Evolutionary conservation across 1,140 invertebrate species (phyloP).

Genomic region (Heterodera schachtii): DNA sequence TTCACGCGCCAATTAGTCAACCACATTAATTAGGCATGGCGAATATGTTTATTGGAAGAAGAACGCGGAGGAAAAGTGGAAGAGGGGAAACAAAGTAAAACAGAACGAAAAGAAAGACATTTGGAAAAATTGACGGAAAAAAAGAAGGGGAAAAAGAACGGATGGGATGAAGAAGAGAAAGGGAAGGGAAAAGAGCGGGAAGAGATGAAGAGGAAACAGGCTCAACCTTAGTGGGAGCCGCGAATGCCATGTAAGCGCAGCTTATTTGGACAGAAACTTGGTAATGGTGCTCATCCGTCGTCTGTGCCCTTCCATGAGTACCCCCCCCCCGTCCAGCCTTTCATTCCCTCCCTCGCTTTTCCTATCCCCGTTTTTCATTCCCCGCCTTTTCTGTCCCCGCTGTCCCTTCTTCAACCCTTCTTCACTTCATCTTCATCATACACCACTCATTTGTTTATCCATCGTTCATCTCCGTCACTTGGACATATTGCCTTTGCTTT

Average conservation of each 20-base stretch:
- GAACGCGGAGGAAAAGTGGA: background rate
- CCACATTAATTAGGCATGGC: conserved; percentile 6
- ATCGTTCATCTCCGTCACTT: background rate
- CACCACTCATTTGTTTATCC: background rate
- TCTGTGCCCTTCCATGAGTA: too few species aligned
- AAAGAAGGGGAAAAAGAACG: background rate
- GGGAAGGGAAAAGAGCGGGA: background rate
- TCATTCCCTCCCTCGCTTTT: too few species aligned
- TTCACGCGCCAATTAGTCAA: conserved; percentile 11
- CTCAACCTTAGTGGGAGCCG: too few species aligned
- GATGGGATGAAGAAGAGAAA: conserved; percentile 7
- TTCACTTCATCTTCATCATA: background rate
- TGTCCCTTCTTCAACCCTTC: background rate
- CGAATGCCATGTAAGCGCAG: too few species aligned
- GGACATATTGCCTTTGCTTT: background rate
- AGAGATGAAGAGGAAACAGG: background rate
- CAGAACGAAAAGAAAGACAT: background rate
- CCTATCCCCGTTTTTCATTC: too few species aligned
- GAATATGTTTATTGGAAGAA: background rate
- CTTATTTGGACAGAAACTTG: too few species aligned
- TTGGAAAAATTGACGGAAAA: background rate
- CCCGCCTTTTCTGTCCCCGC: background rate
- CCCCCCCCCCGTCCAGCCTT: too few species aligned
- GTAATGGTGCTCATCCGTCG: too few species aligned
- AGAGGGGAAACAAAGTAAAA: background rate